phyloP scores from a whole-genome alignment of 2,113 vertebrate genomes.

The Pterocles burchelli region DNA sequence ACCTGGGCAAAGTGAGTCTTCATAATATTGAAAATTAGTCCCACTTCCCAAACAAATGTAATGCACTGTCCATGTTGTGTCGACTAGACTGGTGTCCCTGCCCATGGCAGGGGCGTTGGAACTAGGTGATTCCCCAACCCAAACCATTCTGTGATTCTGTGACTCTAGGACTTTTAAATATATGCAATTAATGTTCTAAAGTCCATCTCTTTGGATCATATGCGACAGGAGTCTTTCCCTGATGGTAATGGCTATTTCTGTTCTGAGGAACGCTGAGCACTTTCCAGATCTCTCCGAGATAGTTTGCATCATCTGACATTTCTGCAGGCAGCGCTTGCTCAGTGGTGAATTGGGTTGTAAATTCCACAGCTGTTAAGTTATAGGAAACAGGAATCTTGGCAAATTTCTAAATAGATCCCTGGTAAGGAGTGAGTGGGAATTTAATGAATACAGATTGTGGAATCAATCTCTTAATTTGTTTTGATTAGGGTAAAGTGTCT shows the following conservation, averaged over 20 bases:
- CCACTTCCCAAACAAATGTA: background rate
- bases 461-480: background rate
- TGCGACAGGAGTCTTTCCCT: background rate
- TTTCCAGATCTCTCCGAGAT: constrained; percentile 4
- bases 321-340: background rate
- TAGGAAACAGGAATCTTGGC: background rate
- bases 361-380: background rate
- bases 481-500: background rate
- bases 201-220: background rate
- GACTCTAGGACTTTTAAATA: background rate
- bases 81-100: accelerated
- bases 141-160: no score
- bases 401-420: constrained; percentile 11
- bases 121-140: no score
- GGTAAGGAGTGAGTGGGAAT: background rate
- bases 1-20: background rate
- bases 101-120: no score
- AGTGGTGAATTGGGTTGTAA: background rate
- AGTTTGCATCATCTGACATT: constrained; percentile 10
- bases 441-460: background rate
- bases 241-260: background rate
- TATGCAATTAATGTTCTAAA: background rate
- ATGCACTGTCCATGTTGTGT: background rate
- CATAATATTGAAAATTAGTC: background rate
- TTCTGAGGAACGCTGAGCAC: background rate